These are phyloP conservation scores for Oreotrochilus melanogaster DNA, from an alignment of 2,113 vertebrate genomes.

Conservation along the genomic window DNA sequence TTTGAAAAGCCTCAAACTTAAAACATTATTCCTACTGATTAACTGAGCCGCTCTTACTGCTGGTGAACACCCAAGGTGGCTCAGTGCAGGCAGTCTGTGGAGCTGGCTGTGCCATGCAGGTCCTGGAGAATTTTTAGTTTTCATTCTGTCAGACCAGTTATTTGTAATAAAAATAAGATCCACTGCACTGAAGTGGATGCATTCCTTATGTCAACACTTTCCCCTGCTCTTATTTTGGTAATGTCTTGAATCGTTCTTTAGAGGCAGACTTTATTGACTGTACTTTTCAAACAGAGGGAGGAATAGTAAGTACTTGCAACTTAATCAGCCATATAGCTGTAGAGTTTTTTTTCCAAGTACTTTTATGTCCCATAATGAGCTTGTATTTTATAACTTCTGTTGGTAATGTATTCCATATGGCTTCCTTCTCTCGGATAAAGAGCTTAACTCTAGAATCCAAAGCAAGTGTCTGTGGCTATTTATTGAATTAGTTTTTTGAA, in stretches of 20 bases:
- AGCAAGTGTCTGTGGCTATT: slow-evolving; percentile 22
- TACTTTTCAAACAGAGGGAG: background rate
- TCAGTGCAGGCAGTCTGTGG: background rate
- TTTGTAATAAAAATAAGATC: slow-evolving; percentile 49
- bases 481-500: background rate
- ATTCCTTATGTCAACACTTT: slow-evolving; percentile 26
- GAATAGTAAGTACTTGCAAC: slow-evolving; percentile 35
- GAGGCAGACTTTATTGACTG: slow-evolving; percentile 19
- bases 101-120: background rate
- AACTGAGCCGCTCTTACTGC: background rate
- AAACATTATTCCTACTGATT: background rate
- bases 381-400: slow-evolving; percentile 48
- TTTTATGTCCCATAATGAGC: slow-evolving; percentile 51
- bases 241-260: background rate
- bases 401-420: slow-evolving; percentile 60
- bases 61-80: background rate
- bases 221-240: slow-evolving; percentile 14
- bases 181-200: background rate
- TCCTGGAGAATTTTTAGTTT: background rate
- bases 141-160: slow-evolving; percentile 33
- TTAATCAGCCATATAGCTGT: slow-evolving; percentile 34
- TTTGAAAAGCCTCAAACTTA: slow-evolving; percentile 4
- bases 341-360: background rate
- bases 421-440: background rate
- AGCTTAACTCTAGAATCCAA: slow-evolving; percentile 18